Evolutionary conservation across 2,888 invertebrate species (phyloP).

Genomic region (Drosophila limbata): DNA sequence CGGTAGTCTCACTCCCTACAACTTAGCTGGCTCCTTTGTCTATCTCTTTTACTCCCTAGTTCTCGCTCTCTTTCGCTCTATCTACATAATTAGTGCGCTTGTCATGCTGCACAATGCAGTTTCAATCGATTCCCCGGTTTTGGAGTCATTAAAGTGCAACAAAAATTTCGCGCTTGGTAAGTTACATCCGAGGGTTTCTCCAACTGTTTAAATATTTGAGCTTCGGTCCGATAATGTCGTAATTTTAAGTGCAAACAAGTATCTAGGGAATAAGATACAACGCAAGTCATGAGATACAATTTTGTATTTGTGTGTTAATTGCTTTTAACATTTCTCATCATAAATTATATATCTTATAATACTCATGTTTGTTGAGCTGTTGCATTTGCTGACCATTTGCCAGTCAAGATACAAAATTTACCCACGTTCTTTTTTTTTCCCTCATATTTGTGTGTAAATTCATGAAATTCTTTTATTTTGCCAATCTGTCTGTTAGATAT

Average conservation of each 20-base stretch:
- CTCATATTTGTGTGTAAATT: constrained; percentile 37
- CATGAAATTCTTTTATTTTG: constrained; percentile 28
- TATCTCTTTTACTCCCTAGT: constrained; percentile 8
- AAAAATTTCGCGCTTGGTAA: constrained; percentile 19
- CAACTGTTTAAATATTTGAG: constrained; percentile 60
- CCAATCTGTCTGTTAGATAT: constrained; percentile 18
- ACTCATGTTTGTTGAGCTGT: constrained; percentile 21
- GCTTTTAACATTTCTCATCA: constrained; percentile 29
- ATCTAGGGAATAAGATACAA: constrained; percentile 6
- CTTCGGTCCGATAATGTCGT: constrained; percentile 37
- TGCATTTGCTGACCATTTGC: constrained; percentile 31
- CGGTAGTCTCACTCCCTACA: constrained; percentile 13
- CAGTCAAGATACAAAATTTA: constrained; percentile 1
- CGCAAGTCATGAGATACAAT: constrained; percentile 9
- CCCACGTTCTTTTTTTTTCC: constrained; percentile 8
- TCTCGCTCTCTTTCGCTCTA: neutral
- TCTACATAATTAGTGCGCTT: constrained; percentile 38
- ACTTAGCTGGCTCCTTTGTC: constrained; percentile 10
- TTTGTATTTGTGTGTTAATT: constrained; percentile 57
- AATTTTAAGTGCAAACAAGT: constrained; percentile 42
- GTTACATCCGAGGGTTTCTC: constrained; percentile 15
- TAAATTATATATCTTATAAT: constrained; percentile 16
- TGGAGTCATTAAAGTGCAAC: constrained; percentile 18
- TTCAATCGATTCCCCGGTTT: constrained; percentile 23
- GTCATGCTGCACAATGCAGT: constrained; percentile 30